Evolutionary conservation across 2,888 invertebrate genomes (phyloP).

Genomic region (Metellina segmentata): DNA sequence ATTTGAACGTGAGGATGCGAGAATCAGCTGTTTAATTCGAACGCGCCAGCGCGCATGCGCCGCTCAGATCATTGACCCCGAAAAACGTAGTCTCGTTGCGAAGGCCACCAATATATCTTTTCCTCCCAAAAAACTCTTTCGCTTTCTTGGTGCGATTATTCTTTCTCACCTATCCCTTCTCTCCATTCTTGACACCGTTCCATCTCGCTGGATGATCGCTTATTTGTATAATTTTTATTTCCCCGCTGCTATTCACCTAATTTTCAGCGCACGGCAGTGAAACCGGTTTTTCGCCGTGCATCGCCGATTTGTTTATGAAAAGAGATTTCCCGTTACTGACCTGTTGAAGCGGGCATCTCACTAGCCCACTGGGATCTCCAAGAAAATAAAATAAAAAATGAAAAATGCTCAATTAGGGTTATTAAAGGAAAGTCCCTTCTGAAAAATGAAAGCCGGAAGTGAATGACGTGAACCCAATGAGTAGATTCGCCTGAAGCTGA

Average conservation of each 20-base stretch:
- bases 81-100: constrained; percentile 53
- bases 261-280: constrained; percentile 26
- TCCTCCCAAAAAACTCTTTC: constrained; percentile 47
- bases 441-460: constrained; percentile 55
- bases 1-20: constrained; percentile 66
- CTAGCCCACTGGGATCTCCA: constrained; percentile 45
- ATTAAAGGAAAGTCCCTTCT: background rate
- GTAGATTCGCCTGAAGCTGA: constrained; percentile 8
- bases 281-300: constrained; percentile 51
- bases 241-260: constrained; percentile 29
- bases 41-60: constrained; percentile 60
- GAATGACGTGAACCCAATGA: constrained; percentile 13
- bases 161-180: constrained; percentile 13
- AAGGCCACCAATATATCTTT: constrained; percentile 43
- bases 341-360: constrained; percentile 48
- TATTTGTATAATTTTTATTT: constrained; percentile 11
- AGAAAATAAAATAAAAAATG: constrained; percentile 30
- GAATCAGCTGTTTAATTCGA: constrained; percentile 73
- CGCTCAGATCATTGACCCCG: constrained; percentile 68
- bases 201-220: constrained; percentile 5
- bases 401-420: background rate
- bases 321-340: constrained; percentile 10
- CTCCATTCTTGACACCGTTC: constrained; percentile 48
- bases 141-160: constrained; percentile 14
- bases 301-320: constrained; percentile 1